Percentiles rank a stretch among this genome's conserved stretches.
Conservation (phyloP, 2,113 vertebrate species). For the Grammomys dolichurus region DNA sequence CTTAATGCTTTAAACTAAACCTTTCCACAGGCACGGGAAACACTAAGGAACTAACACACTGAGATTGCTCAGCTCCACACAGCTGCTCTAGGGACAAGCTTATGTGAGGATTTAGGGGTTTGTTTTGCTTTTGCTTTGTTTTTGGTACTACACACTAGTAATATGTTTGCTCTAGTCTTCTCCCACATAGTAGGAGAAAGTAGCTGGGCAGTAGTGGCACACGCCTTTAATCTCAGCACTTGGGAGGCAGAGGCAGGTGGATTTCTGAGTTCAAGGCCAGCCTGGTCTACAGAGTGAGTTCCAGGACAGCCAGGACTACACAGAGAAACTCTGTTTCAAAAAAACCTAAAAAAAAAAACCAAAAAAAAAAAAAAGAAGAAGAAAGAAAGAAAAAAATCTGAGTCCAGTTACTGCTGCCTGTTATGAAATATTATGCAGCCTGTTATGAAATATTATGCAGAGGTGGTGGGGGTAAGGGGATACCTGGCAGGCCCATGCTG, state of each 20-base stretch:
- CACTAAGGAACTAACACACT: neutral
- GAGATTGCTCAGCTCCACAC: constrained; percentile 25
- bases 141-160: neutral
- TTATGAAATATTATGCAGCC: too few relatives aligned
- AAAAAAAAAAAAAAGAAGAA: neutral
- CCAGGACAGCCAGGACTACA: too few relatives aligned
- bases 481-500: too few relatives aligned
- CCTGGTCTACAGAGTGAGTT: too few relatives aligned
- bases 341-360: too few relatives aligned
- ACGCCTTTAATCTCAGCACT: too few relatives aligned
- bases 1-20: constrained; percentile 67
- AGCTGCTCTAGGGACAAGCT: neutral
- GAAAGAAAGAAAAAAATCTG: neutral
- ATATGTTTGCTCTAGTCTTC: constrained; percentile 1
- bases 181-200: neutral
- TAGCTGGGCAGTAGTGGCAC: too few relatives aligned
- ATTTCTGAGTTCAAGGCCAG: too few relatives aligned
- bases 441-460: too few relatives aligned
- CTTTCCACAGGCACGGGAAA: constrained; percentile 50
- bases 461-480: too few relatives aligned
- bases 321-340: too few relatives aligned
- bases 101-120: neutral
- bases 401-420: neutral
- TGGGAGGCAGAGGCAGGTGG: too few relatives aligned
- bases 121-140: neutral